Evolutionary conservation across 2,113 vertebrate species (phyloP).

Genomic region (Pongo pygmaeus): DNA sequence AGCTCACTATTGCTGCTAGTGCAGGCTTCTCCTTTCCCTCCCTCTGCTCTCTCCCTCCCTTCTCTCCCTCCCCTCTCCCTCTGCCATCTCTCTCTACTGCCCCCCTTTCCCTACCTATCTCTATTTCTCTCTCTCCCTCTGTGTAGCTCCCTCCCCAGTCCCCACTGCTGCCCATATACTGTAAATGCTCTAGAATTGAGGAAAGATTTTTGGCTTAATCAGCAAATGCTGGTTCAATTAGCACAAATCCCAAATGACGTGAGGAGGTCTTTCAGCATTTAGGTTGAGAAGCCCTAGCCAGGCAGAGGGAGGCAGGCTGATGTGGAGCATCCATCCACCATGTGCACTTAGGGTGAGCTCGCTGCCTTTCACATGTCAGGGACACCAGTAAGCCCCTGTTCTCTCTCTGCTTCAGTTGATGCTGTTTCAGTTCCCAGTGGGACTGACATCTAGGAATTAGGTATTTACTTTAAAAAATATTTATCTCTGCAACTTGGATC

Average conservation of each 20-base stretch:
- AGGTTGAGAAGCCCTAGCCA: not conserved
- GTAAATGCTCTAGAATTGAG: not conserved
- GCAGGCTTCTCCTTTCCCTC: not conserved
- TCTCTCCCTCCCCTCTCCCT: not conserved
- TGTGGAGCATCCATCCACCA: fast-evolving
- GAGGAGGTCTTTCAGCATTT: not conserved
- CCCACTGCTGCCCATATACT: not conserved
- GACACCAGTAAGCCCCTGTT: not conserved
- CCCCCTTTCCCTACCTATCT: not conserved
- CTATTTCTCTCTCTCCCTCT: not conserved
- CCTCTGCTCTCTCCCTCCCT: no score
- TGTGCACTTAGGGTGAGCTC: not conserved
- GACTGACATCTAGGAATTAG: not conserved
- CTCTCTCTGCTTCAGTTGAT: not conserved
- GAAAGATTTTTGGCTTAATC: not conserved
- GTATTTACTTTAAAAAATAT: not conserved
- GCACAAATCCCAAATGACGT: not conserved
- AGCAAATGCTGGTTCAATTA: not conserved
- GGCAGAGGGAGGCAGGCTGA: not conserved
- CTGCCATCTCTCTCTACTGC: no score
- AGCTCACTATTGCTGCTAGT: not conserved
- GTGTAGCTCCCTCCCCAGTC: not conserved
- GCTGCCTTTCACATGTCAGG: not conserved
- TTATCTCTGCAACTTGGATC: conserved; percentile 33
- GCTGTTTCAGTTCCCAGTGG: not conserved